Evolutionary conservation across 2,797 vertebrate genomes (phyloP).

Genomic region (Linurgus olivaceus): DNA sequence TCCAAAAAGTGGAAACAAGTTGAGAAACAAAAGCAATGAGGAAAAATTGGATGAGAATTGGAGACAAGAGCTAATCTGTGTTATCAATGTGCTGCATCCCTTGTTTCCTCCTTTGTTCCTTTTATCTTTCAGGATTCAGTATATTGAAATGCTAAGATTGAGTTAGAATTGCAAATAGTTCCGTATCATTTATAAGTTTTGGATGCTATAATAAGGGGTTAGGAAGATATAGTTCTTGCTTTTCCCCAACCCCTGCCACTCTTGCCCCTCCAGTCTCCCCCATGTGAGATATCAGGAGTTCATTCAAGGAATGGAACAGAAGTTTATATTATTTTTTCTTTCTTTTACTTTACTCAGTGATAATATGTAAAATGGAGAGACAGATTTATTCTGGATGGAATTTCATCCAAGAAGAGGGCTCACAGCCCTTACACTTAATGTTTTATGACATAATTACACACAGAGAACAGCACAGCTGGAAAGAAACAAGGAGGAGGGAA

Average conservation of each 20-base stretch:
- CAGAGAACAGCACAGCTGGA: background rate
- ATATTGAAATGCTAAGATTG: background rate
- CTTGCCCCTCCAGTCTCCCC: fast-evolving
- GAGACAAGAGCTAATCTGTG: background rate
- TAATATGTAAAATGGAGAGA: background rate
- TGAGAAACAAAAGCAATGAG: background rate
- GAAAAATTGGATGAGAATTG: background rate
- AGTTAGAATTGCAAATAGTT: background rate
- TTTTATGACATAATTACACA: background rate
- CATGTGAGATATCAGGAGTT: background rate
- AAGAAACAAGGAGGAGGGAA: background rate
- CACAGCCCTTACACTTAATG: background rate
- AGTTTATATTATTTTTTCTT: background rate
- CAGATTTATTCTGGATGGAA: background rate
- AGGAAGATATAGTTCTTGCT: background rate
- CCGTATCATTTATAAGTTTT: background rate
- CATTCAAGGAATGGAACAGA: background rate
- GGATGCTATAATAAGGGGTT: background rate
- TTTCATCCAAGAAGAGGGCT: background rate
- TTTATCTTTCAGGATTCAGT: background rate
- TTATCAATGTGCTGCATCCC: background rate
- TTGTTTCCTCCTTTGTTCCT: background rate
- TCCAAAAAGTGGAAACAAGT: background rate
- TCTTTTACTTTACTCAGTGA: background rate
- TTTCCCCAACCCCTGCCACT: fast-evolving